Conservation (phyloP, 2,888 invertebrate genomes). For the Lysandra bellargus region DNA sequence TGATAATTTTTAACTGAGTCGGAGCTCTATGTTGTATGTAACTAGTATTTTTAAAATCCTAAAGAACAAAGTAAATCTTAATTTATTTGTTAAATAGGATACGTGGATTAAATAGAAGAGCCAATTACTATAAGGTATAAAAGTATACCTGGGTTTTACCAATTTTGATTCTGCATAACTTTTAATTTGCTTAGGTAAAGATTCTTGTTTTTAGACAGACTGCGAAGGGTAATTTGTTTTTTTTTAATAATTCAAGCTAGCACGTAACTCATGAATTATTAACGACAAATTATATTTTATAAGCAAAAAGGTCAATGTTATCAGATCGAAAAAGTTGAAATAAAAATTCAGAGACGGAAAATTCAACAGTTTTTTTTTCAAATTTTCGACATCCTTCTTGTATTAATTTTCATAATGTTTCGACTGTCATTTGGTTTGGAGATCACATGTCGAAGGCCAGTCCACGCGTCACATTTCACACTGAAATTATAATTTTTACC, state of each 20-base stretch:
- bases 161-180: too few relatives aligned
- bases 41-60: too few relatives aligned
- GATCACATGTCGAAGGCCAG: not conserved
- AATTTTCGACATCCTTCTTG: not conserved
- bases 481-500: not conserved
- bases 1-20: not conserved
- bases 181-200: too few relatives aligned
- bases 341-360: not conserved
- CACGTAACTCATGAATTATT: not conserved
- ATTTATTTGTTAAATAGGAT: too few relatives aligned
- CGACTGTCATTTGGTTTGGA: constrained; percentile 4
- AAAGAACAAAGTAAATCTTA: too few relatives aligned
- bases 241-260: not conserved
- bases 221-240: not conserved
- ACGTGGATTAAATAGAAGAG: too few relatives aligned
- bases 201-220: too few relatives aligned
- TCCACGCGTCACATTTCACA: not conserved
- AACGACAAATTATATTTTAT: not conserved
- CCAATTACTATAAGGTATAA: too few relatives aligned
- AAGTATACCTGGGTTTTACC: too few relatives aligned
- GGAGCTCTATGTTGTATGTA: not conserved
- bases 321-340: constrained; percentile 1
- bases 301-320: constrained; percentile 4
- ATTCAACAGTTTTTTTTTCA: not conserved
- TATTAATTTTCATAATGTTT: not conserved